These are phyloP conservation scores for Oryzias sinensis DNA, from an alignment of 2,797 vertebrate species.

Conservation along the genomic window DNA sequence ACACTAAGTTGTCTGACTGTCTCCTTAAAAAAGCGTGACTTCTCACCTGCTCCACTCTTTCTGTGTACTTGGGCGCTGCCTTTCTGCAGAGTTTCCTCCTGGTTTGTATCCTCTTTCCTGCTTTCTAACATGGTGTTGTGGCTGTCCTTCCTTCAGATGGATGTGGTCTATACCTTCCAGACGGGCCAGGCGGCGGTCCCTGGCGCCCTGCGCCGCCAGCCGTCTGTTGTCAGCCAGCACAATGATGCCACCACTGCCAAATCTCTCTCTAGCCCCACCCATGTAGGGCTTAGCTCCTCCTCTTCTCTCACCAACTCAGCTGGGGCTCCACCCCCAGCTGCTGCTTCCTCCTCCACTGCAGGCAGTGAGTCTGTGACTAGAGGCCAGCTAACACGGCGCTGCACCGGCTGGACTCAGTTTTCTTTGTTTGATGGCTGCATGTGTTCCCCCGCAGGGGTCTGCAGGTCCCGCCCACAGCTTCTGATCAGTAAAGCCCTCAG, in stretches of 20 bases:
- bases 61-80: background rate
- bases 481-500: too few species aligned
- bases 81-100: slow-evolving; percentile 14
- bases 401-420: slow-evolving; percentile 41
- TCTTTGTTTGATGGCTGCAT: slow-evolving; percentile 34
- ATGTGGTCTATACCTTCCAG: slow-evolving; percentile 99
- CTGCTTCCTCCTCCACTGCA: slow-evolving; percentile 80
- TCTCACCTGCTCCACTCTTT: too few species aligned
- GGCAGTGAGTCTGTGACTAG: slow-evolving; percentile 90
- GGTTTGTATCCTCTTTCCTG: slow-evolving; percentile 9
- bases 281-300: slow-evolving; percentile 90
- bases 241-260: slow-evolving; percentile 88
- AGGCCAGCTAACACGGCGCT: slow-evolving; percentile 57
- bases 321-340: slow-evolving; percentile 82
- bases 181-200: slow-evolving; percentile 91
- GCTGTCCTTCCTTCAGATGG: slow-evolving; percentile 94
- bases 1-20: too few species aligned
- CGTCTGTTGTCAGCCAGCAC: slow-evolving; percentile 95
- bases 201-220: slow-evolving; percentile 94
- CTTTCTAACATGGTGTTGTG: slow-evolving; percentile 58
- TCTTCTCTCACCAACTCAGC: slow-evolving; percentile 87
- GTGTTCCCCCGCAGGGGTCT: slow-evolving; percentile 32
- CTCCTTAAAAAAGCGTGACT: too few species aligned
- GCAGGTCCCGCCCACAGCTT: slow-evolving; percentile 21
- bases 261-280: slow-evolving; percentile 97